A percentile compares a stretch with the other conserved stretches of the same genome.
phyloP scores from a whole-genome alignment of 2,113 vertebrate species.

The Hippoglossus stenolepis region DNA sequence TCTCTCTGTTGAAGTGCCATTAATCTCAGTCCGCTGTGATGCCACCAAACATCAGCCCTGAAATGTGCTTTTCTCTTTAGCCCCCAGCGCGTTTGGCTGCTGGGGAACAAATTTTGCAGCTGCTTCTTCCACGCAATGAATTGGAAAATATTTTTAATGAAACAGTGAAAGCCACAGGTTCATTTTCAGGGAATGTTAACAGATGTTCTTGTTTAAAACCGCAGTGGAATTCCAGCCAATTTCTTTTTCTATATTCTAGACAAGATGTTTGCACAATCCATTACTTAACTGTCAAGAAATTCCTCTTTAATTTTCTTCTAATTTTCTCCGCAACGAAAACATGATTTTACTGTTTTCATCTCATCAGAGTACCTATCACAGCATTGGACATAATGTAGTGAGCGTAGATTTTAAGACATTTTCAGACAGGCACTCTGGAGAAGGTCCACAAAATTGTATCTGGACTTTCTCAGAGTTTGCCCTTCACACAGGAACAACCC shows the following conservation, averaged over 20 bases:
- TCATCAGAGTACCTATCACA: too few relatives aligned
- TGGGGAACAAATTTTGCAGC: slow-evolving; percentile 25
- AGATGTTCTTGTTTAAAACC: slow-evolving; percentile 6
- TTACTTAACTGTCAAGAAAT: background rate
- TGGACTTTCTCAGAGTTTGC: too few relatives aligned
- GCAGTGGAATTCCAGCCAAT: slow-evolving; percentile 7
- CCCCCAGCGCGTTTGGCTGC: slow-evolving; percentile 32
- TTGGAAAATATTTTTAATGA: slow-evolving; percentile 30
- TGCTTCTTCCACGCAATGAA: slow-evolving; percentile 12
- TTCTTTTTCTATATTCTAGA: background rate
- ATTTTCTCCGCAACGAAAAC: too few relatives aligned
- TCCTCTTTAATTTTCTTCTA: background rate
- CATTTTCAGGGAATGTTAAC: slow-evolving; percentile 1
- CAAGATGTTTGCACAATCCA: slow-evolving; percentile 6
- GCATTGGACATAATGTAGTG: background rate
- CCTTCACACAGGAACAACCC: too few relatives aligned
- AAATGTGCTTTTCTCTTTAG: slow-evolving; percentile 25
- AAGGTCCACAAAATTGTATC: too few relatives aligned
- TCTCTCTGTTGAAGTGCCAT: slow-evolving; percentile 19
- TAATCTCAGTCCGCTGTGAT: slow-evolving; percentile 32
- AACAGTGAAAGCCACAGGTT: slow-evolving; percentile 22
- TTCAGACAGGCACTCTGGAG: too few relatives aligned
- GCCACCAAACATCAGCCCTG: slow-evolving; percentile 26
- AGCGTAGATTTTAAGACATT: background rate
- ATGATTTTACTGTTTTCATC: background rate